phyloP scores from a whole-genome alignment of 2,797 vertebrate species.

The Fratercula arctica region DNA sequence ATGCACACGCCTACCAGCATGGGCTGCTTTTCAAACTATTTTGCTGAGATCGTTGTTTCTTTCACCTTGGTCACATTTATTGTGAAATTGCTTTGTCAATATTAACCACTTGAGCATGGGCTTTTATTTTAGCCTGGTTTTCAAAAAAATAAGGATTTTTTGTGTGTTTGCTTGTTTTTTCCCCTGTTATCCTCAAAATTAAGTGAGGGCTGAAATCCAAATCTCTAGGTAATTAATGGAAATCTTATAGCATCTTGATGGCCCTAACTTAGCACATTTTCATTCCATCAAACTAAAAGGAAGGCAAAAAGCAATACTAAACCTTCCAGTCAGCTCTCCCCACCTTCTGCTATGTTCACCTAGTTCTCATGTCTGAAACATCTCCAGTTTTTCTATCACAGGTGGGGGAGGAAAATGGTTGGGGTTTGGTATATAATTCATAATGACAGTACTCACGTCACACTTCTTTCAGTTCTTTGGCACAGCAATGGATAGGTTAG shows the following conservation, averaged over 20 bases:
- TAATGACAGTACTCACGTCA: background rate
- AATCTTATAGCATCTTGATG: background rate
- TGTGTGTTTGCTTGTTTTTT: background rate
- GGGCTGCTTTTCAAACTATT: background rate
- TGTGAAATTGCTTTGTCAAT: background rate
- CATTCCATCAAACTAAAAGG: background rate
- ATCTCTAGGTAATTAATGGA: background rate
- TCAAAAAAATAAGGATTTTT: background rate
- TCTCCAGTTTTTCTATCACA: background rate
- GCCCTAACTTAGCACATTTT: background rate
- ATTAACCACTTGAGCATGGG: background rate
- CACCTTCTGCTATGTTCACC: background rate
- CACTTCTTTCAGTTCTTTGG: background rate
- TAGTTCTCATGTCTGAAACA: background rate
- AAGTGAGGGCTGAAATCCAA: background rate
- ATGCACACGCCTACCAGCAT: background rate
- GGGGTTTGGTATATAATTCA: background rate
- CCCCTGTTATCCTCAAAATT: background rate
- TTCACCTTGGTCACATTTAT: background rate
- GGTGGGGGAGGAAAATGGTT: background rate
- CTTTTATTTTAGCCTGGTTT: background rate
- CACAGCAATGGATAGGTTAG: background rate
- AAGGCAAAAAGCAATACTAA: background rate
- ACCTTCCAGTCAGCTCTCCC: background rate
- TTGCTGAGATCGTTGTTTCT: background rate